A percentile compares a stretch with the other conserved stretches of the same genome.
phyloP scores from a whole-genome alignment of 2,113 vertebrate species.

The Gadus chalcogrammus region DNA sequence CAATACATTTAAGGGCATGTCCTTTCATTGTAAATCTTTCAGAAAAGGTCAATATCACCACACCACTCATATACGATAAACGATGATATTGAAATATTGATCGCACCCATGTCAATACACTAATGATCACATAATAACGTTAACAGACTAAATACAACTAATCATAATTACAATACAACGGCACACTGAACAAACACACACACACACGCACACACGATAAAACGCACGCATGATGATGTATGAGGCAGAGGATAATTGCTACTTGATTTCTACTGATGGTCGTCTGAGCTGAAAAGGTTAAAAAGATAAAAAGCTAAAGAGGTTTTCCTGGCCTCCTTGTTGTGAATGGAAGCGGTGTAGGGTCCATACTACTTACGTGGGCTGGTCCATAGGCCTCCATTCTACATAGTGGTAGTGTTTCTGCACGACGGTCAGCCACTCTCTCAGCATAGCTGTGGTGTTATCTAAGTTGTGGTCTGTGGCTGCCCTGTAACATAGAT shows the following conservation, averaged over 20 bases:
- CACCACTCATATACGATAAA: too few species aligned
- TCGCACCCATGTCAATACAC: too few species aligned
- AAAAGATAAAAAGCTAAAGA: too few species aligned
- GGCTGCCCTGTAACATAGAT: conserved; percentile 76
- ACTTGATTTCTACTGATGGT: too few species aligned
- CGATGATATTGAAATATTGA: too few species aligned
- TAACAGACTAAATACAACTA: too few species aligned
- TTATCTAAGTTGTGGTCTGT: conserved; percentile 92
- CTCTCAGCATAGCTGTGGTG: conserved; percentile 81
- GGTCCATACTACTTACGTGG: conserved; percentile 70
- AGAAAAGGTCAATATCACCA: too few species aligned
- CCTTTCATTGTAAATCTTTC: too few species aligned
- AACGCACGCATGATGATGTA: neutral
- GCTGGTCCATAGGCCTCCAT: conserved; percentile 82
- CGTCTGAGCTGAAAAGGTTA: too few species aligned
- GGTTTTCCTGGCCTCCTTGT: neutral
- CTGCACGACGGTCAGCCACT: conserved; percentile 84
- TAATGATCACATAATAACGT: too few species aligned
- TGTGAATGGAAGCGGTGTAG: neutral
- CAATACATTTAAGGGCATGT: too few species aligned
- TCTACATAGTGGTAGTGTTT: conserved; percentile 79
- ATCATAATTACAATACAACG: neutral
- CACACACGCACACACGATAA: neutral
- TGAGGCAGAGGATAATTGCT: neutral
- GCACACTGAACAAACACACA: conserved; percentile 1